These are phyloP conservation scores for Sebastes steindachneri DNA, from an alignment of 2,797 vertebrate species.

Conservation along the genomic window DNA sequence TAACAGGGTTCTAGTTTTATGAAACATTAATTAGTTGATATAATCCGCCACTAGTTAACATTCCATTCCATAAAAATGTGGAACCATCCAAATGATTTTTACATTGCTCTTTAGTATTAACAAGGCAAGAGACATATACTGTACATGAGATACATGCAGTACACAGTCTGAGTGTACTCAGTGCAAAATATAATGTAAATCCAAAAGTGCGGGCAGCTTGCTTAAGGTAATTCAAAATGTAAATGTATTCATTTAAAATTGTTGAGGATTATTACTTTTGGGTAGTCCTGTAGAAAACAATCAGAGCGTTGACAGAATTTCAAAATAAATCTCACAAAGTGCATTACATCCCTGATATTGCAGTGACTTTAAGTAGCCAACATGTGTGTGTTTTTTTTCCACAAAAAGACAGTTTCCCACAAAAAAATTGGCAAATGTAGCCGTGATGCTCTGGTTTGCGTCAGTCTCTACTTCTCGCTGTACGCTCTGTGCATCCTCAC, in stretches of 20 bases:
- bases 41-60: no score
- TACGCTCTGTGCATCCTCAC: constrained; percentile 12
- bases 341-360: neutral
- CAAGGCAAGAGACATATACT: neutral
- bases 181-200: neutral
- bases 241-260: neutral
- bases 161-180: neutral
- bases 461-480: constrained; percentile 18
- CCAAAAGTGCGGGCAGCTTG: neutral
- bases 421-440: neutral
- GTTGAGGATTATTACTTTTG: neutral
- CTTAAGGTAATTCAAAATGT: neutral
- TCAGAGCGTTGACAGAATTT: neutral
- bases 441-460: constrained; percentile 4
- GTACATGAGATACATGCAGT: neutral
- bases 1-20: no score
- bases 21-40: no score
- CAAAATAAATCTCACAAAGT: neutral
- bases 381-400: neutral
- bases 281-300: neutral
- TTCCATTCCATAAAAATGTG: neutral
- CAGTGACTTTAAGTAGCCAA: neutral
- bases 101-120: neutral
- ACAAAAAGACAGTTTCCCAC: neutral
- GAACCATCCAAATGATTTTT: neutral